Base-by-base conservation (phyloP, 2,888 invertebrate species). In the Phania funesta region DNA sequence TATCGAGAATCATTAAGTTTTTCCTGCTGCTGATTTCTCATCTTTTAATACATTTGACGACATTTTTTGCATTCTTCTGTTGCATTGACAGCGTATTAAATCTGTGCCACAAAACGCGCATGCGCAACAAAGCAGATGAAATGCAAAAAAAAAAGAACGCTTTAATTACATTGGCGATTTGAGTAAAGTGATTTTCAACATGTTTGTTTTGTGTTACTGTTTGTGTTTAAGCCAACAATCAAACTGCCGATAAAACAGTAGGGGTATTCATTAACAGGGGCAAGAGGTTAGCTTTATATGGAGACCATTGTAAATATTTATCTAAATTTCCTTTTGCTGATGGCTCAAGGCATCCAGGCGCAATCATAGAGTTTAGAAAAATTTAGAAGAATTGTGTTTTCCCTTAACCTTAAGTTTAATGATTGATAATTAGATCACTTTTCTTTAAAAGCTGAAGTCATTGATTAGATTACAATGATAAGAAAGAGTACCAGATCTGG, bases 41-140 rank as follows among this genome's bases (percentile, higher is more conserved):
- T 67, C 75, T 76, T 67, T 68, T 56, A 56, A 83, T 78, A 68
- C 77, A 56, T 77, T 82, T 80, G 88, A 88, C 89, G 88, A 89
- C 89, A 89, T 89, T 87, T 87, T 88, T 87, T 85, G 85, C 86
- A 89, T 89, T 68, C 76, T 52, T 38, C 48, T 11, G 35, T 41
- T 84, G 84, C 89, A 89, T 87, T 88, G 89, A 87, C 89, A 88
- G 16, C 8, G 44, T 85, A 87, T 86, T 87, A 88, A 87, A 88
- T 88, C 88, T 77, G 80, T 76, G 76, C 70, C 76, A 77, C 44
- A 75, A 44, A 24, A 38, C 32, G 50, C 50, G 41, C 41, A 58
- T 50, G 41, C 20, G 38, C 41, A 76, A 52, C 62, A 54, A 64
- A 54, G 32, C 29, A 41, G 20, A 22, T 7, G 16, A 48, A 38